Evolutionary conservation across 2,888 invertebrate genomes (phyloP).

Genomic region (Sinelater perroti): DNA sequence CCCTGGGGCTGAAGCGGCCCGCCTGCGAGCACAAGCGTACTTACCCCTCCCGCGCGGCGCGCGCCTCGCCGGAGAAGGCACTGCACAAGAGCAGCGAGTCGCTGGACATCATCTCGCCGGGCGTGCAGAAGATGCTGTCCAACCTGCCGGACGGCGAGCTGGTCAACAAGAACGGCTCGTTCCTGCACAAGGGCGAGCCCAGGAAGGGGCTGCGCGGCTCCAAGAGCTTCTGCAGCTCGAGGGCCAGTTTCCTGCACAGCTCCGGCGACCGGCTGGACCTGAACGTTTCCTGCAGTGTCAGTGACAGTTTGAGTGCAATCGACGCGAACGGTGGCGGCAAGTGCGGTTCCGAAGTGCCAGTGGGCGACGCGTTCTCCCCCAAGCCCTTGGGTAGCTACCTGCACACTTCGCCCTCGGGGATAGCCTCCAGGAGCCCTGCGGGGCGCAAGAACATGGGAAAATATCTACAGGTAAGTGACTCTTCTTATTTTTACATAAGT

Average conservation of each 20-base stretch:
- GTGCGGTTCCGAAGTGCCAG: constrained; percentile 4
- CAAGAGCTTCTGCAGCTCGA: constrained; percentile 47
- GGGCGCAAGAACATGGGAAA: constrained; percentile 58
- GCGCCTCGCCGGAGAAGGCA: constrained; percentile 43
- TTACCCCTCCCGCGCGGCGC: constrained; percentile 4
- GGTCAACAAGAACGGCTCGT: constrained; percentile 40
- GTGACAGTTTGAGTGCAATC: constrained; percentile 37
- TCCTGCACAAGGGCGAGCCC: constrained; percentile 20
- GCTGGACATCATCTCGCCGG: constrained; percentile 60
- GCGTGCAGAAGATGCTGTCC: constrained; percentile 66
- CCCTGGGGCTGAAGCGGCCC: constrained; percentile 23
- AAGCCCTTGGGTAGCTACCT: constrained; percentile 58
- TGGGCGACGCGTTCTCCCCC: constrained; percentile 25
- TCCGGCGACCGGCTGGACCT: neutral
- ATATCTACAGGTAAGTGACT: constrained; percentile 54
- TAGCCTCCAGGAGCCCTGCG: constrained; percentile 58
- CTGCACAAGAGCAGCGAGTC: constrained; percentile 53
- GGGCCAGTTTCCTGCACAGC: constrained; percentile 15
- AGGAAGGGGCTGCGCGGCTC: constrained; percentile 52
- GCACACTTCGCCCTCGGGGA: constrained; percentile 56
- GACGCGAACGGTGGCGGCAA: constrained; percentile 40
- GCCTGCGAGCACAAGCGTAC: constrained; percentile 23
- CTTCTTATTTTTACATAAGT: no score
- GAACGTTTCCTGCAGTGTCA: constrained; percentile 25
- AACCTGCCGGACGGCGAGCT: constrained; percentile 62